phyloP scores from a whole-genome alignment of 2,888 invertebrate species.

The Ectemnius lituratus region DNA sequence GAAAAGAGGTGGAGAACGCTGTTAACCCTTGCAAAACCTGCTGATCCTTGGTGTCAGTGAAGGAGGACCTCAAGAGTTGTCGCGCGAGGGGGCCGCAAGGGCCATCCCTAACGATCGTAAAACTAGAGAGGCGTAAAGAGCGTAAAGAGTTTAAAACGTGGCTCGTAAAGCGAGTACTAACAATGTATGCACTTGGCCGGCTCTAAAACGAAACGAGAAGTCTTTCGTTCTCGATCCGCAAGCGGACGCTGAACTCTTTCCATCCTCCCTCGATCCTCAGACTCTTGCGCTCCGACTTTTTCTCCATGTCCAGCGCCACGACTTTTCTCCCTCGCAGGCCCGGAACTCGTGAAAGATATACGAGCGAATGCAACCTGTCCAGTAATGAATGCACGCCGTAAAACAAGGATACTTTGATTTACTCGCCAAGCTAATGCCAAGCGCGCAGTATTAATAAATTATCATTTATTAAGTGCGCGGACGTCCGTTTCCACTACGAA shows the following conservation, averaged over 20 bases:
- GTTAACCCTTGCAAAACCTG: conserved; percentile 55
- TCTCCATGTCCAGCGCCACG: conserved; percentile 19
- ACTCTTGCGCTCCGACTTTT: conserved; percentile 28
- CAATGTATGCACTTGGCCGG: conserved; percentile 60
- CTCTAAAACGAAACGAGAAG: conserved; percentile 25
- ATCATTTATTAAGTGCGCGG: conserved; percentile 74
- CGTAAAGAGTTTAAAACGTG: conserved; percentile 65
- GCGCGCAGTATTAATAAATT: conserved; percentile 75
- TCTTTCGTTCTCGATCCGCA: conserved; percentile 20
- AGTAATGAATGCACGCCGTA: conserved; percentile 77
- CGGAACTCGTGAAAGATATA: conserved; percentile 71
- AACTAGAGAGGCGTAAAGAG: conserved; percentile 66
- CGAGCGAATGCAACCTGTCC: conserved; percentile 74
- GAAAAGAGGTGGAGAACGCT: conserved; percentile 29
- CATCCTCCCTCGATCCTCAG: conserved; percentile 5
- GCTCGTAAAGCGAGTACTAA: conserved; percentile 65
- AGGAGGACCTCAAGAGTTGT: conserved; percentile 55
- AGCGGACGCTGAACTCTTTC: conserved; percentile 12
- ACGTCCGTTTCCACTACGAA: conserved; percentile 42
- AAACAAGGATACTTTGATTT: conserved; percentile 76
- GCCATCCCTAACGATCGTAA: conserved; percentile 66
- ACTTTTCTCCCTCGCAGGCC: conserved; percentile 30
- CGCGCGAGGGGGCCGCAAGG: conserved; percentile 54
- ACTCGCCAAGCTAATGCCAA: conserved; percentile 72
- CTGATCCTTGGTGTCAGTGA: conserved; percentile 56